Evolutionary conservation across 2,888 invertebrate species (phyloP).

Genomic region (Noctua pronuba): DNA sequence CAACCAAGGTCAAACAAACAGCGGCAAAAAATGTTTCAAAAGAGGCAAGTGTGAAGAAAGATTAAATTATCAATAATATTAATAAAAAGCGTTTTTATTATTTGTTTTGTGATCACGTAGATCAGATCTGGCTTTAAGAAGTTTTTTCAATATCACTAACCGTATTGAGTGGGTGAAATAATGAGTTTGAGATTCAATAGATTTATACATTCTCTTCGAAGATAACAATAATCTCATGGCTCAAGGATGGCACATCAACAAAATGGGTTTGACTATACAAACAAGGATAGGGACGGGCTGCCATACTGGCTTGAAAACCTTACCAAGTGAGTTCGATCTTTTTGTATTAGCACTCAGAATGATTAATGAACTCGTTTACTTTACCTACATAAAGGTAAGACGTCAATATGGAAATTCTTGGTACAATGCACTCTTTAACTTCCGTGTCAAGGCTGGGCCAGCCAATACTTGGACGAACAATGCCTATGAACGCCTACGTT

Average conservation of each 20-base stretch:
- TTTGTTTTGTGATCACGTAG: constrained; percentile 41
- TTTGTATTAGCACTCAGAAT: constrained; percentile 63
- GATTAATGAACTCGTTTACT: constrained; percentile 71
- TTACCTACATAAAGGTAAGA: constrained; percentile 59
- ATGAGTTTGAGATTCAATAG: constrained; percentile 55
- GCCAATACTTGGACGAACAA: constrained; percentile 44
- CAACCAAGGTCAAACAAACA: constrained; percentile 90
- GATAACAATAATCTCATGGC: constrained; percentile 78
- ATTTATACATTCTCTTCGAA: constrained; percentile 54
- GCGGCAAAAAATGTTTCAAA: constrained; percentile 87
- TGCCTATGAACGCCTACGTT: constrained; percentile 13
- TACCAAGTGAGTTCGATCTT: constrained; percentile 80
- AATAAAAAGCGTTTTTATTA: constrained; percentile 50
- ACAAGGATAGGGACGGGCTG: constrained; percentile 77
- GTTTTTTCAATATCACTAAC: constrained; percentile 30
- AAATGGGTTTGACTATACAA: constrained; percentile 79
- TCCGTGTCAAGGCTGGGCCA: constrained; percentile 77
- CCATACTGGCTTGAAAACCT: constrained; percentile 87
- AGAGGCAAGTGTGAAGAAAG: constrained; percentile 83
- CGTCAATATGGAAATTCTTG: constrained; percentile 69
- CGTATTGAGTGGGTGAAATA: constrained; percentile 49
- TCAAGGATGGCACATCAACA: constrained; percentile 84
- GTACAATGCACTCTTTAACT: constrained; percentile 71
- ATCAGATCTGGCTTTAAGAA: constrained; percentile 28
- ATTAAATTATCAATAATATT: constrained; percentile 67